phyloP scores from a whole-genome alignment of 2,113 vertebrate genomes.

The Alces alces region DNA sequence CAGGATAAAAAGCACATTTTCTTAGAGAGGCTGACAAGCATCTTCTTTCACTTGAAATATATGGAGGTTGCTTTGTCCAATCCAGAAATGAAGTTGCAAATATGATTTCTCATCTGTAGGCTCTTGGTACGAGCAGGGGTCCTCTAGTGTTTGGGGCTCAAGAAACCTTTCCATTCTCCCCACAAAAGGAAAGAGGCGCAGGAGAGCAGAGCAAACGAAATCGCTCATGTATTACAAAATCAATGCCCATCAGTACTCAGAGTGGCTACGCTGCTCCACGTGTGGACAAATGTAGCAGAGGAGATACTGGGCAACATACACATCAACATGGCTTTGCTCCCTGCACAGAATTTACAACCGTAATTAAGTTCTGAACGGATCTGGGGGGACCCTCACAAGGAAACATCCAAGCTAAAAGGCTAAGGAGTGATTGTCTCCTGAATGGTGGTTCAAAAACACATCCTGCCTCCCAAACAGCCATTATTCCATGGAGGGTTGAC shows the following conservation, averaged over 20 bases:
- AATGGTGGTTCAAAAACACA: accelerated
- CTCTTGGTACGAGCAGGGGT: neutral
- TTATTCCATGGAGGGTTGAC: neutral
- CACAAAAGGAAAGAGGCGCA: neutral
- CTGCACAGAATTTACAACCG: neutral
- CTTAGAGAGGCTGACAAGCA: neutral
- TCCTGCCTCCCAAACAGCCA: neutral
- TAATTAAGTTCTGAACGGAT: neutral
- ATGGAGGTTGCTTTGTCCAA: neutral
- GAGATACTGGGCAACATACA: accelerated
- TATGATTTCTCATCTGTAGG: neutral
- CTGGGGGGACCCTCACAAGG: neutral
- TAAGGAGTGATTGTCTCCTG: neutral
- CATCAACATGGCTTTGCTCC: neutral
- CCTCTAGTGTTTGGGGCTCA: neutral
- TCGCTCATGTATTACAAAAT: neutral
- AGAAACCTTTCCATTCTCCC: neutral
- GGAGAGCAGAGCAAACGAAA: neutral
- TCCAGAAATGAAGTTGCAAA: neutral
- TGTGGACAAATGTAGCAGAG: neutral
- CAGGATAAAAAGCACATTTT: neutral
- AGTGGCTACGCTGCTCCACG: neutral
- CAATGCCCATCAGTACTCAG: neutral
- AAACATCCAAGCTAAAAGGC: neutral
- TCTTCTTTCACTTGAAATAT: neutral